Conservation (phyloP, 2,113 vertebrate genomes). For the Trachemys scripta region DNA sequence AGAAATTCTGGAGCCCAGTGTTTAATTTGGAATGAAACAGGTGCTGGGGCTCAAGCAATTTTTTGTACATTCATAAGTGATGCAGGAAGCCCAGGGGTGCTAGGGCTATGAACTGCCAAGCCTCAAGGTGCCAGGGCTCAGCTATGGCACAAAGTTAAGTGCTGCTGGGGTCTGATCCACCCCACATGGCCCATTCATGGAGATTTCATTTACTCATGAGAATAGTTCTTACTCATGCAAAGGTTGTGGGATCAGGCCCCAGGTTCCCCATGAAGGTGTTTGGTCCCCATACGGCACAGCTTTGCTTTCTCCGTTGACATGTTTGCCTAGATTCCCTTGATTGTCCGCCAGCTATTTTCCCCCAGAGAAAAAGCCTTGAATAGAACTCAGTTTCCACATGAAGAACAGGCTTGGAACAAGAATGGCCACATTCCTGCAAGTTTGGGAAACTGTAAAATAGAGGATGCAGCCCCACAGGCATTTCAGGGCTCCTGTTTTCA, state of each 20-base stretch:
- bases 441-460: slow-evolving; percentile 17
- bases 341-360: background rate
- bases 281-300: background rate
- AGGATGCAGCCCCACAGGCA: background rate
- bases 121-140: accelerated
- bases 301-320: background rate
- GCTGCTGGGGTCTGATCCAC: background rate
- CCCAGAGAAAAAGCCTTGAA: background rate
- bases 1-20: background rate
- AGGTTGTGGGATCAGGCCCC: background rate
- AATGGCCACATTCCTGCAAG: slow-evolving; percentile 50
- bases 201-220: background rate
- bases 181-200: background rate
- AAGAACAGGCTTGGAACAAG: slow-evolving; percentile 52
- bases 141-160: too few relatives aligned
- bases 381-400: background rate
- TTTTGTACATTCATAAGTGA: too few relatives aligned
- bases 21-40: background rate
- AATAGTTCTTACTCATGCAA: background rate
- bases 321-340: background rate
- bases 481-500: background rate
- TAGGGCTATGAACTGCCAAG: accelerated
- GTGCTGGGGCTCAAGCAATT: too few relatives aligned
- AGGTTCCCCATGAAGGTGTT: background rate
- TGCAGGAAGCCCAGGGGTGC: background rate